phyloP scores from a whole-genome alignment of 1,140 invertebrate genomes.

The Heliconius hermathena region DNA sequence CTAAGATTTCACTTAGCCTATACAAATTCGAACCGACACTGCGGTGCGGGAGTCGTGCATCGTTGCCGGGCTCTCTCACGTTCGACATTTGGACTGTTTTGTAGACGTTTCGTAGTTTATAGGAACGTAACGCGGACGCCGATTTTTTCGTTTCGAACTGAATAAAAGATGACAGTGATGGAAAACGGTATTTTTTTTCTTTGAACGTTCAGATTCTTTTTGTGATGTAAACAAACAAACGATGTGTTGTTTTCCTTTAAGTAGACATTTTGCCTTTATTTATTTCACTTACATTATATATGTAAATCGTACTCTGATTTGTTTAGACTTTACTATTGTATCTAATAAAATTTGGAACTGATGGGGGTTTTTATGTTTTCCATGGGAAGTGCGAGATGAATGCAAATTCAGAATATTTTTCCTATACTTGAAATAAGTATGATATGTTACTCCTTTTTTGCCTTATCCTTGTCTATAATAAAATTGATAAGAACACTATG shows the following conservation, averaged over 20 bases:
- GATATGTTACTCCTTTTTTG: constrained; percentile 18
- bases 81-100: constrained; percentile 47
- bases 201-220: constrained; percentile 20
- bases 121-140: constrained; percentile 43
- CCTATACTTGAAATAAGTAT: constrained; percentile 17
- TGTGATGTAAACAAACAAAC: constrained; percentile 33
- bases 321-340: constrained; percentile 39
- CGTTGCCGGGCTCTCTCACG: constrained; percentile 63
- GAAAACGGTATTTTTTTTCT: constrained; percentile 39
- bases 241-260: constrained; percentile 39
- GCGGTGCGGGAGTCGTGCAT: constrained; percentile 50
- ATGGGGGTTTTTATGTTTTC: constrained; percentile 36
- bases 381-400: constrained; percentile 24
- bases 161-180: constrained; percentile 45
- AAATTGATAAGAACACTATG: constrained; percentile 12
- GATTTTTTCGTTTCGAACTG: constrained; percentile 27
- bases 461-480: constrained; percentile 24
- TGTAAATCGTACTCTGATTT: constrained; percentile 40
- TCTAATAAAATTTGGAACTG: constrained; percentile 44
- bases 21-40: constrained; percentile 45
- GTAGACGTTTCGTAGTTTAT: constrained; percentile 48
- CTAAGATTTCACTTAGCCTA: constrained; percentile 46
- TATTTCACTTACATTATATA: constrained; percentile 37
- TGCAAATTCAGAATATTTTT: constrained; percentile 26
- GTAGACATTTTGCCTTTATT: constrained; percentile 42